Evolutionary conservation across 2,113 vertebrate species (phyloP), one percentile per base, ranked within the genome.

Genomic region (Ciconia stormi): DNA sequence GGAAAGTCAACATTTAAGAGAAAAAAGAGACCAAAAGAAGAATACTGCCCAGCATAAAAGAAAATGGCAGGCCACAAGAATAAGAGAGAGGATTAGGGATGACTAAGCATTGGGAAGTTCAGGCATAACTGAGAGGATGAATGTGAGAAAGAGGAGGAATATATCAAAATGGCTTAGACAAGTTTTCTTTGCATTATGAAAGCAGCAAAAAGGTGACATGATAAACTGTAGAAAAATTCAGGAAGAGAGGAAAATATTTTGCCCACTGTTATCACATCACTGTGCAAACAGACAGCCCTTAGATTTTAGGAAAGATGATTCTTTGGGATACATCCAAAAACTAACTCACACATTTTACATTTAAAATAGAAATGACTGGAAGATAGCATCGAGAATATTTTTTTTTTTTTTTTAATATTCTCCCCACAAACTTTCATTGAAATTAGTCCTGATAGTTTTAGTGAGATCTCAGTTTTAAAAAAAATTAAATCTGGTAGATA

Each of bases 251-350:
- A 91, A 97, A 97, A 96, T 95, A 97, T 96, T 96, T 97, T 97
- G 94, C 95, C 78, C 83, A 9, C 77, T 95, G 94, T 94, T 97
- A 96, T 91, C 96, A 96, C 87, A 96, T 90, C 87, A 85, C 92
- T 93, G 62, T 91, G 58, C 76, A 95, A 97, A 97, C 95, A 95
- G 94, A 96, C 90, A 97, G 95, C 73, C 78, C 93, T 95, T 87
- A 67, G 83, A 95, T 97, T 97, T 97, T 97, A 91, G 96, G 93
- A 87, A 87, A 95, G 81, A 96, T 87, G 87, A 97, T 95, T 96
- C 65, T 76, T 97, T 95, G 93, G 94, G 94, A 97, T 30, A 97
- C 91, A 95, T 95, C 96, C 95, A 97, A 97, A 97, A 95, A 66
- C 66, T 52, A 53, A 91, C 77, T 97, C 91, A 93, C 91, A 95